A percentile compares a stretch with the other conserved stretches of the same genome.
These are phyloP conservation scores for Amblyjoppa fuscipennis DNA, from an alignment of 2,888 invertebrate genomes.

Conservation along the genomic window DNA sequence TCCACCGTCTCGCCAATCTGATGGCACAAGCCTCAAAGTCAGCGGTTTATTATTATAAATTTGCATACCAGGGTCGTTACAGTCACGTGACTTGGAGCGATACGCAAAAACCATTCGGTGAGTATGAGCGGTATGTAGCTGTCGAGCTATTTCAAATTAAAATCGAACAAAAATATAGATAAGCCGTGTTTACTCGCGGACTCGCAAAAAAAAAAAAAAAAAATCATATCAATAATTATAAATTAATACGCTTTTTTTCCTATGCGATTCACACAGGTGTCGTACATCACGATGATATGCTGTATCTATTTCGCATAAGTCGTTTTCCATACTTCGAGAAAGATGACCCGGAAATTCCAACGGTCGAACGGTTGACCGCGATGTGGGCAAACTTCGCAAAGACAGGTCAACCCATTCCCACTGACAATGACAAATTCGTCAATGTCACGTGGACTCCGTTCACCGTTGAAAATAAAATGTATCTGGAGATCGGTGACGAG, in stretches of 20 bases:
- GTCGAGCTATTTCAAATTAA: not conserved
- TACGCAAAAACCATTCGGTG: conserved; percentile 85
- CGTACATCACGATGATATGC: conserved; percentile 86
- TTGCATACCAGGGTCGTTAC: conserved; percentile 88
- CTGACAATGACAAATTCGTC: conserved; percentile 78
- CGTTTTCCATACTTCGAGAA: conserved; percentile 83
- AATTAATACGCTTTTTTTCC: not conserved
- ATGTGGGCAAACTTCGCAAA: conserved; percentile 85
- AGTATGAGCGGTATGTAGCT: conserved; percentile 42
- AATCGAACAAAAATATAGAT: not conserved
- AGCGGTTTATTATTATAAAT: conserved; percentile 87
- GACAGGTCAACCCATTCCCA: conserved; percentile 86
- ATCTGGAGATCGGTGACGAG: conserved; percentile 83
- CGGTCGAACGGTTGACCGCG: conserved; percentile 84
- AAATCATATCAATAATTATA: not conserved
- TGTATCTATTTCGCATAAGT: conserved; percentile 85
- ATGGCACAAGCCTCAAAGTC: conserved; percentile 87
- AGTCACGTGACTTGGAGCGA: conserved; percentile 87
- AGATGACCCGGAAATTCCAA: conserved; percentile 84
- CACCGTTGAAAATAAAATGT: conserved; percentile 81
- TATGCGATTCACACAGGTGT: conserved; percentile 80
- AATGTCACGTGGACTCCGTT: conserved; percentile 84
- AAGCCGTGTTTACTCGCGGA: not conserved
- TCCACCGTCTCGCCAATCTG: conserved; percentile 88
- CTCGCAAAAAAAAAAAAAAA: not conserved